Evolutionary conservation across 2,113 vertebrate species (phyloP).

Genomic region (Lophius piscatorius): DNA sequence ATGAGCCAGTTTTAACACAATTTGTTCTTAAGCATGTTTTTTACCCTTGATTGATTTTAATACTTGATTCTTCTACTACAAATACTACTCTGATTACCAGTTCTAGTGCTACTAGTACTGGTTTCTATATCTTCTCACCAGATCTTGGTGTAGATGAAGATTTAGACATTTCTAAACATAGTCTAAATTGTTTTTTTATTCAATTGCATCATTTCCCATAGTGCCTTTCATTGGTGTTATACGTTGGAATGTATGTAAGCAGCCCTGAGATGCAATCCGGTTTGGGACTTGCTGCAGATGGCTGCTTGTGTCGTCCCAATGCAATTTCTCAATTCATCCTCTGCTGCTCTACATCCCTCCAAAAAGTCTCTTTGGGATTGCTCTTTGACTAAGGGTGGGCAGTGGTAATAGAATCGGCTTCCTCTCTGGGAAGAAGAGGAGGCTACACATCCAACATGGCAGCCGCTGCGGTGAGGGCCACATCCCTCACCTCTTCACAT

Average conservation of each 20-base stretch:
- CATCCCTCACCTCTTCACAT: constrained; percentile 58
- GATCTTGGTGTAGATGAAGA: too few relatives aligned
- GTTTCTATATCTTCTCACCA: neutral
- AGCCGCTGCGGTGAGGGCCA: constrained; percentile 24
- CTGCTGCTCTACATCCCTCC: constrained; percentile 25
- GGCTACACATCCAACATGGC: constrained; percentile 48
- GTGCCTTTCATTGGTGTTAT: constrained; percentile 30
- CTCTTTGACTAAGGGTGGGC: constrained; percentile 9
- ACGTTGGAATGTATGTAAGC: constrained; percentile 14
- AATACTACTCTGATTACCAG: too few relatives aligned
- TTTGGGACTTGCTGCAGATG: too few relatives aligned
- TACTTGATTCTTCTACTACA: too few relatives aligned
- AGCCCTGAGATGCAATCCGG: constrained; percentile 22
- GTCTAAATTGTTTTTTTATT: constrained; percentile 53
- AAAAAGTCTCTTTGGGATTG: constrained; percentile 58
- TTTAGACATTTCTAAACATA: neutral
- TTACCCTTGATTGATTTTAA: too few relatives aligned
- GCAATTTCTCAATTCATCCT: constrained; percentile 50
- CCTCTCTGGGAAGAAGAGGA: constrained; percentile 24
- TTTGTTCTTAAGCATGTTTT: too few relatives aligned
- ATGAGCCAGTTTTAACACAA: too few relatives aligned
- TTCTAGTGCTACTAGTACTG: too few relatives aligned
- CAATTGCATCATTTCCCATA: constrained; percentile 47
- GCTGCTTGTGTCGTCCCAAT: constrained; percentile 35
- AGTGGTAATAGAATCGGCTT: constrained; percentile 62